Conservation (phyloP, 2,888 invertebrate species). For the Drosophila infuscata region DNA sequence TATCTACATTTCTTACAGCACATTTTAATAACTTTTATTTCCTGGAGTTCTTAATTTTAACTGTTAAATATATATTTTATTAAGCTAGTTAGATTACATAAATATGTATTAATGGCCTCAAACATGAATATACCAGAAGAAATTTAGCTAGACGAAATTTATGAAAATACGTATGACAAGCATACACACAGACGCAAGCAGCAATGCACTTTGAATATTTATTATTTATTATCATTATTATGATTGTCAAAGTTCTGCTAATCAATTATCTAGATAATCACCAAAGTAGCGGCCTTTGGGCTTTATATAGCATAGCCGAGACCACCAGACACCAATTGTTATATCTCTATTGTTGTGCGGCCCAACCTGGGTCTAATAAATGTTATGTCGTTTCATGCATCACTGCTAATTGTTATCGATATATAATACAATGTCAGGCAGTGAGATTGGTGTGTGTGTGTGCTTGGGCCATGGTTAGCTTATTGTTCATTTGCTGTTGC, state of each 20-base stretch:
- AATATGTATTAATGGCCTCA: background rate
- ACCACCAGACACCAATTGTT: constrained; percentile 38
- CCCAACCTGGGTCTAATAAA: constrained; percentile 72
- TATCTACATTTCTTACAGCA: background rate
- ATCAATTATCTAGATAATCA: constrained; percentile 30
- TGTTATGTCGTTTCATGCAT: constrained; percentile 82
- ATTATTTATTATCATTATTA: constrained; percentile 21
- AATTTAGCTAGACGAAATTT: constrained; percentile 21
- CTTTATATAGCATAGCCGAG: constrained; percentile 45
- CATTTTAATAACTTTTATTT: background rate
- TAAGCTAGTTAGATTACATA: background rate
- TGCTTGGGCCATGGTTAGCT: background rate
- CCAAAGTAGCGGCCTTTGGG: constrained; percentile 11
- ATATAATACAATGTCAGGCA: constrained; percentile 72
- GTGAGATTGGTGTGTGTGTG: constrained; percentile 22
- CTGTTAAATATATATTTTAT: background rate
- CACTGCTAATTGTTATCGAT: constrained; percentile 81
- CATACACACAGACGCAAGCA: constrained; percentile 1
- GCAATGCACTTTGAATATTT: constrained; percentile 2
- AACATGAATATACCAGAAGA: background rate
- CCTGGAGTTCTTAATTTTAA: background rate
- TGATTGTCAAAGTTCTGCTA: constrained; percentile 37
- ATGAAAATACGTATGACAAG: constrained; percentile 22
- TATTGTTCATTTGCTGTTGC: background rate
- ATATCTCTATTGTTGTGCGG: constrained; percentile 24